Base-by-base conservation (phyloP, 2,888 invertebrate species). In the Shargacucullia verbasci region DNA sequence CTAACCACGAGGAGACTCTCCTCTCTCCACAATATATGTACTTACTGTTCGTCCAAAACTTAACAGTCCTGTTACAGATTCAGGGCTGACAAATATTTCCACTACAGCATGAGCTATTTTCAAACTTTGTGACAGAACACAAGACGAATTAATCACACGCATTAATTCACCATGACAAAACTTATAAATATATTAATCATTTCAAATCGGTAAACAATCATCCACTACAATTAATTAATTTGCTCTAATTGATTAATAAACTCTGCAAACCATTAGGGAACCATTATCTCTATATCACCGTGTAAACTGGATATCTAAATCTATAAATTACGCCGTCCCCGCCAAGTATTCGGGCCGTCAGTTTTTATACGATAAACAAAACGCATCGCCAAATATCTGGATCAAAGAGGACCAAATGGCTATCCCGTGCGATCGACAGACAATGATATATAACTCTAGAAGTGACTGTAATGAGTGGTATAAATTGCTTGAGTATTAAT, bases 331-430 rank as follows among this genome's bases (percentile, higher is more conserved):
- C 31, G 41, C 52, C 20, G 45, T 29, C 9, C 9, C 3, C 38
- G 68, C 46, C 68, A 57, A 60, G 59, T 49, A 49, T 37, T 52
- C 33, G 59, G 63, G 67, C 73, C 71, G 65, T 65, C 62, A 60
- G 70, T 70, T 79, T 77, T 75, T 70, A 66, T 48, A 71, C 53
- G 52, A 58, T 76, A 82, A 82, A 81, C 80, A 82, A 70, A 72
- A 48, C 20, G 29, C 61, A 64, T 54, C 49, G 50, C 50, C 52
- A 47, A 69, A 73, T 53, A 64, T 67, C 52, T 63, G 69, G 81
- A 81, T 81, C 81, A 81, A 81, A 81, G 81, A 52, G 58, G 52
- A 58, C 57, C 62, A 47, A 56, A 59, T 53, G 29, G 55, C 45
- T 50, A 49, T 47, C 34, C 20, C 10, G 13, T 29, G 40, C 39